Evolutionary conservation across 1,140 invertebrate genomes (phyloP), one percentile per base, ranked within the genome.

Genomic region (Trachelipus rathkii): DNA sequence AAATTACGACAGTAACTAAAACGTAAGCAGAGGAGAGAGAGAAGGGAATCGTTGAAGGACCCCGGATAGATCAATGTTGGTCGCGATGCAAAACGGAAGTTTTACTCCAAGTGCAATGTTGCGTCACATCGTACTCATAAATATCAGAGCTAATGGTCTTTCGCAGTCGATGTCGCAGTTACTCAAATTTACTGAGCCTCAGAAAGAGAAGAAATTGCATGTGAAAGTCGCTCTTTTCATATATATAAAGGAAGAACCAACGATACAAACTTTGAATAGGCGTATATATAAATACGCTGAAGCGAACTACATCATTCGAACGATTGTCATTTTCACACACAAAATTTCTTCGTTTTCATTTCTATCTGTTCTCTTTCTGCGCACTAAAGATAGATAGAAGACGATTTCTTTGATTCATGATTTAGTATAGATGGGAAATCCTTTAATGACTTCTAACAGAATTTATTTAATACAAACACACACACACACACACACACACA

Each of bases 21-120:
- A 68, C n/a, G 71, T 70, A 68, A 74, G 72, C 69, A 68, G 68
- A 77, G 76, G n/a, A n/a, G n/a, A n/a, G n/a, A n/a, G n/a, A n/a
- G n/a, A n/a, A n/a, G 74, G 74, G 67, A 72, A 74, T 74, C 60
- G 72, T 60, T 77, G 76, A 77, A 73, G 76, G 76, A 77, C 67
- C 71, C 72, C 46, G 46, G 46, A 50, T 50, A 50, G 46, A 50
- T 50, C 46, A 15, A 50, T 50, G 46, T 50, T 50, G n/a, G n/a
- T n/a, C n/a, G 46, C 46, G 46, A 50, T 50, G 46, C 46, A 10
- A 50, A 15, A 50, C 46, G 46, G 46, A 50, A 50, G 46, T 50
- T 50, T 50, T 50, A 50, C 46, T 50, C 46, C 46, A 50, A 50
- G 46, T 50, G 46, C 46, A 50, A 50, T 50, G 46, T 50, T 50